Evolutionary conservation across 2,797 vertebrate species (phyloP).

Genomic region (Coregonus sp.): DNA sequence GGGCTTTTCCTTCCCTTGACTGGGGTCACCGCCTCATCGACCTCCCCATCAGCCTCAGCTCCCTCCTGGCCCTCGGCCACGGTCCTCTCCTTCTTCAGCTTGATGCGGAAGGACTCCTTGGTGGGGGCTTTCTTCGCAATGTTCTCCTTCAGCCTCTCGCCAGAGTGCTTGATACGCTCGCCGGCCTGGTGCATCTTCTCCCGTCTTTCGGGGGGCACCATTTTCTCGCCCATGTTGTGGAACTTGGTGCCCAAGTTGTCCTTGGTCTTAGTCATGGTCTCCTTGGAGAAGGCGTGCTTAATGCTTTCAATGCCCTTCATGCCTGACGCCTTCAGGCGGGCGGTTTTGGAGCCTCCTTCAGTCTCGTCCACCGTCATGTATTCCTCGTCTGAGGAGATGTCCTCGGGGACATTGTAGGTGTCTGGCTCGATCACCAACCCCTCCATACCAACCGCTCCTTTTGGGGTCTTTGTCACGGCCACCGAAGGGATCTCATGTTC

Average conservation of each 20-base stretch:
- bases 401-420: slow-evolving; percentile 77
- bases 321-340: slow-evolving; percentile 86
- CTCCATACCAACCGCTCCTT: slow-evolving; percentile 61
- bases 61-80: slow-evolving; percentile 85
- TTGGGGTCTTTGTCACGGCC: slow-evolving; percentile 76
- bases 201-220: slow-evolving; percentile 88
- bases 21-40: slow-evolving; percentile 62
- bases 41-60: slow-evolving; percentile 63
- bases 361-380: slow-evolving; percentile 87
- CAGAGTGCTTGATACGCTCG: slow-evolving; percentile 86
- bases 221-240: slow-evolving; percentile 88
- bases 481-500: slow-evolving; percentile 79
- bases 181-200: slow-evolving; percentile 89
- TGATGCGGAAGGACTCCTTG: slow-evolving; percentile 88
- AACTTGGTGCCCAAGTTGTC: slow-evolving; percentile 90
- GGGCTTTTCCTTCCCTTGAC: slow-evolving; percentile 49
- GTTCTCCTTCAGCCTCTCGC: slow-evolving; percentile 88
- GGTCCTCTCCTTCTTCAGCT: slow-evolving; percentile 84
- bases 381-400: slow-evolving; percentile 95
- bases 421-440: slow-evolving; percentile 77
- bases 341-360: slow-evolving; percentile 75
- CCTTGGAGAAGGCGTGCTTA: slow-evolving; percentile 93
- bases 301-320: slow-evolving; percentile 88
- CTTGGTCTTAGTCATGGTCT: slow-evolving; percentile 90
- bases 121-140: slow-evolving; percentile 88